Conservation (phyloP, 2,888 invertebrate species). For the Lepidochitona cinerea region DNA sequence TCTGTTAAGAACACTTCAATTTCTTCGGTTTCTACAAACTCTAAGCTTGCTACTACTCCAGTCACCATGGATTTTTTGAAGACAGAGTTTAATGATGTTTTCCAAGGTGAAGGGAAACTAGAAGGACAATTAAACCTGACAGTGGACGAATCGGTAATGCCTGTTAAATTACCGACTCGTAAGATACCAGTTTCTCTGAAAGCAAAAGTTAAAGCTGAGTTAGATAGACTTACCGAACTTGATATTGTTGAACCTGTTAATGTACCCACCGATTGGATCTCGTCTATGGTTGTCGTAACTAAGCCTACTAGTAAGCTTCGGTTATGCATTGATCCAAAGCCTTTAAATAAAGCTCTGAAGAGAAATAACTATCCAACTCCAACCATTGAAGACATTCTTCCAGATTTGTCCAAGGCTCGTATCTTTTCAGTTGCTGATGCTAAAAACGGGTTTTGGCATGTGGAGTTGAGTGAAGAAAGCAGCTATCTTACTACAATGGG, state of each 20-base stretch:
- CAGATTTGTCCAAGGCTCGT: slow-evolving; percentile 8
- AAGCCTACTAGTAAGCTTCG: slow-evolving; percentile 18
- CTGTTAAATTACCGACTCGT: slow-evolving; percentile 3
- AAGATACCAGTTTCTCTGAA: background rate
- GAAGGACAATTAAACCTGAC: background rate
- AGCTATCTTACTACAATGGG: slow-evolving; percentile 32
- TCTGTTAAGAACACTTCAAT: background rate
- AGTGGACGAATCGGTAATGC: background rate
- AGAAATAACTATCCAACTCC: slow-evolving; percentile 20
- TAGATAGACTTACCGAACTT: background rate
- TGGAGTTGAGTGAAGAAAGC: slow-evolving; percentile 21
- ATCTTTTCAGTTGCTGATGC: slow-evolving; percentile 17
- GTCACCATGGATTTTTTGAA: background rate
- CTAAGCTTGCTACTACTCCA: background rate
- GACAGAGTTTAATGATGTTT: background rate
- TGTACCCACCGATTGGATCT: slow-evolving; percentile 32
- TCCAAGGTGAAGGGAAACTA: too few species aligned
- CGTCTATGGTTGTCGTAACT: slow-evolving; percentile 22
- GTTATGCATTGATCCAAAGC: slow-evolving; percentile 30
- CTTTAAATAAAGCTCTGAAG: slow-evolving; percentile 24
- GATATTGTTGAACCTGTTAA: slow-evolving; percentile 14
- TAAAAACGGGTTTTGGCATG: slow-evolving; percentile 28
- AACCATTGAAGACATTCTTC: slow-evolving; percentile 14
- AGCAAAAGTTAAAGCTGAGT: background rate
- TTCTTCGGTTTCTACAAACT: background rate